Evolutionary conservation across 2,888 invertebrate genomes (phyloP).

Genomic region (Coelopa pilipes): DNA sequence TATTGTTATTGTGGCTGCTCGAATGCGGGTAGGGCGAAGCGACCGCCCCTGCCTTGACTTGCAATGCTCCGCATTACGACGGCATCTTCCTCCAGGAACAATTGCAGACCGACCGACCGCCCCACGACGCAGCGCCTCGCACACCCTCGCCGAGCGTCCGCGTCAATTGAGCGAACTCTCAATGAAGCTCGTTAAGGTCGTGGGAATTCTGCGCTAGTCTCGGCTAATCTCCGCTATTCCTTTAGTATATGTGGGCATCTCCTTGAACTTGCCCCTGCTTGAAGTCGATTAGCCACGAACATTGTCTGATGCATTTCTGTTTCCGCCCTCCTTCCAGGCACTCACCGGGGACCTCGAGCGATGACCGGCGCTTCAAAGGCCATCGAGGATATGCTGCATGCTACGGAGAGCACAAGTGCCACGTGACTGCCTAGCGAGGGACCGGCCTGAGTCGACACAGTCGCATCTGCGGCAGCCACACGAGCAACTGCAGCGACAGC

Average conservation of each 20-base stretch:
- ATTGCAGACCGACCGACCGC: too few relatives aligned
- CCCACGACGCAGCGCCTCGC: background rate
- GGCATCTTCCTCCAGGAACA: background rate
- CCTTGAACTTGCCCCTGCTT: too few relatives aligned
- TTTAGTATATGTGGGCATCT: constrained; percentile 3
- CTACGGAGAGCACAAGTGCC: constrained; percentile 6
- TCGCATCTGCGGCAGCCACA: too few relatives aligned
- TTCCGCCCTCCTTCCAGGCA: too few relatives aligned
- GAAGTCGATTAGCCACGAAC: background rate
- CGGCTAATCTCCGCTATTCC: background rate
- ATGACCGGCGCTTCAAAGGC: constrained; percentile 12
- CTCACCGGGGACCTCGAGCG: background rate
- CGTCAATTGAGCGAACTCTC: background rate
- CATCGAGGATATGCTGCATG: constrained; percentile 15
- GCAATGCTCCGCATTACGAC: background rate
- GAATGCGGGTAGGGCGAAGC: constrained; percentile 22
- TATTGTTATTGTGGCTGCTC: constrained; percentile 8
- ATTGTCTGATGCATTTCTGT: too few relatives aligned
- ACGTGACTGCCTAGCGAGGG: constrained; percentile 12
- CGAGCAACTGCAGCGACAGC: too few relatives aligned
- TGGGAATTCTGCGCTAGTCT: background rate
- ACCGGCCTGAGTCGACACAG: background rate
- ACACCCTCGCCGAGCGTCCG: background rate
- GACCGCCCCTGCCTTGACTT: background rate
- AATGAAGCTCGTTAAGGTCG: too few relatives aligned